Base-by-base conservation (phyloP, 2,888 invertebrate genomes). In the Pimpla rufipes region DNA sequence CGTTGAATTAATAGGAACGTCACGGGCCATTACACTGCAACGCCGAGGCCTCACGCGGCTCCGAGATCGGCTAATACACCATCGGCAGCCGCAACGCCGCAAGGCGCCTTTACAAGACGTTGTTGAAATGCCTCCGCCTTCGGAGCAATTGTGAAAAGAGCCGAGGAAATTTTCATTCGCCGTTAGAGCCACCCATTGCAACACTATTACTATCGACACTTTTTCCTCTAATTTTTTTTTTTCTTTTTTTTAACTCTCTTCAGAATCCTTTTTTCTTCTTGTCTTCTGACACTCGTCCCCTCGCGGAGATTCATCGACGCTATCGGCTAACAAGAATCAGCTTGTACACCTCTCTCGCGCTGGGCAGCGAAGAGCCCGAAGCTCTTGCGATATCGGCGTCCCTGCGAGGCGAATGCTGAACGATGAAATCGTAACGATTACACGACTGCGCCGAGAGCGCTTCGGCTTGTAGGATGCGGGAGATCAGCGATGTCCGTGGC, bases 1-100 rank as follows among this genome's bases (percentile, higher is more conserved):
- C 81, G 81, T 79, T 84, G 84, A 77, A 85, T 85, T 84, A 85
- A 85, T 84, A 77, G 85, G 75, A 79, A 82, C 85, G 85, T 84
- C 83, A 85, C 79, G 85, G 81, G 62, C 81, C 79, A 85, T 85
- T 85, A 85, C 84, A 66, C 78, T 70, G 70, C 82, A 70, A 75
- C 74, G 78, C 50, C 74, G 78, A 82, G 82, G 78, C 82, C 68
- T 82, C 47, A 62, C 68, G 35, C 74, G 74, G 66, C 23, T 50
- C 68, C 45, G 52, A 77, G n/a, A 52, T 66, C 68, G 52, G 42
- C 55, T 50, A 64, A 81, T 78, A 64, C 47, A 74, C 74, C 59
- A 78, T 45, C 75, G 47, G 55, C 68, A 62, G 50, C 81, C 55
- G 40, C 76, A 67, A 77, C 77, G 64, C 74, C 57, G 57, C 35